phyloP scores from a whole-genome alignment of 2,888 invertebrate genomes.

The Lepidocyrtinus sp. region DNA sequence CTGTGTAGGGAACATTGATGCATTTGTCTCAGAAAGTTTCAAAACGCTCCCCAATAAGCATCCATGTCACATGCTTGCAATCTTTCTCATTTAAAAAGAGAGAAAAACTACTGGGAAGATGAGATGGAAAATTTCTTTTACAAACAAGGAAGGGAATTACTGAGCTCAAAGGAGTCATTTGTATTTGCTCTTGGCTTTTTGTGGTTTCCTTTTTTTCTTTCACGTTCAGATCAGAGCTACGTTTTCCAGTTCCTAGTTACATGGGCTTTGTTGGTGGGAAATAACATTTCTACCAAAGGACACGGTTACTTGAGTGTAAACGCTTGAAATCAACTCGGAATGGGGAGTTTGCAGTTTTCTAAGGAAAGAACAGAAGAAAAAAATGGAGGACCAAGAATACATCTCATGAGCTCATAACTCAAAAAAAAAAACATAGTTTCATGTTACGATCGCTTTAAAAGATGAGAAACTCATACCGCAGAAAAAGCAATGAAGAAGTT shows the following conservation, averaged over 20 bases:
- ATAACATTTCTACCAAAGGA: conserved; percentile 35
- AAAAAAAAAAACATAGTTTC: conserved; percentile 2
- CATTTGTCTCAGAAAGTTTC: not conserved
- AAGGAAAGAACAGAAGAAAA: conserved; percentile 1
- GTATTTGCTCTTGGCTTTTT: conserved; percentile 55
- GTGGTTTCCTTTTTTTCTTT: conserved; percentile 33
- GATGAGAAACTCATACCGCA: not conserved
- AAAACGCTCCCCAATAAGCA: not conserved
- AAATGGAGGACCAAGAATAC: not conserved
- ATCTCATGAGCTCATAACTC: conserved; percentile 22
- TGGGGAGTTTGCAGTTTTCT: not conserved
- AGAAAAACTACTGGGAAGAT: not conserved
- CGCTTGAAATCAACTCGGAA: conserved; percentile 31
- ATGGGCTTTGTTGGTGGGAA: conserved; percentile 30
- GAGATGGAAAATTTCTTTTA: conserved; percentile 51
- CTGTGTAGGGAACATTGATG: not conserved
- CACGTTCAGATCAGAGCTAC: not conserved
- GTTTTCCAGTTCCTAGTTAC: not conserved
- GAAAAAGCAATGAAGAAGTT: not conserved
- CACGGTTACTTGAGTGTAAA: conserved; percentile 46
- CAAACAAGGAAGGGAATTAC: conserved; percentile 51
- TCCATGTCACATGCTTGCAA: not conserved
- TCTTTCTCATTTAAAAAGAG: not conserved
- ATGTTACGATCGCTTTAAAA: not conserved
- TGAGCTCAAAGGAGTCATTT: conserved; percentile 52